Evolutionary conservation across 1,140 invertebrate genomes (phyloP), one percentile per base, ranked within the genome.

Genomic region (Saccostrea echinata): DNA sequence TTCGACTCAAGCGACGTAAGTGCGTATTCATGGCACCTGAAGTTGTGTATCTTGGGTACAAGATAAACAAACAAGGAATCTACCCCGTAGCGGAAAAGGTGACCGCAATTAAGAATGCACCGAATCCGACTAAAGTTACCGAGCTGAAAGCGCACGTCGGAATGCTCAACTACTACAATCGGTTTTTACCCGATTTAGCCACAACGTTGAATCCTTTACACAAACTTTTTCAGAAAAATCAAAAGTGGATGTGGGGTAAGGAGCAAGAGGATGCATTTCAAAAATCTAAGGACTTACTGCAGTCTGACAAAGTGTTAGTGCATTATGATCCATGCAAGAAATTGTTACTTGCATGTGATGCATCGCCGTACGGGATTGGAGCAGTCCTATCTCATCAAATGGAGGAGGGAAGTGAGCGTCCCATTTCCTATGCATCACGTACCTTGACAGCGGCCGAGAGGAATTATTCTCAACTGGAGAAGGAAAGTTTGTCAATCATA

Each of bases 381-480:
- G 95, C 94, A 1, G 93, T 95, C 9, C 87, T 96, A 0, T 92
- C 93, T 1, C 96, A 96, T 86, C 89, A 53, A 12, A 85, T 92
- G 35, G 55, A 91, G 21, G 92, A 95, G 89, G 93, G 93, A 16
- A 24, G 89, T 92, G 90, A 91, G 87, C 88, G 90, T 86, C 95
- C 95, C 3, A 94, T 96, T 35, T 94, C 93, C 8, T 96, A 95
- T 92, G 94, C 94, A 6, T 96, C 94, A 0, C 80, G 95, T 86
- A 93, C 93, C 1, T 86, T 96, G 24, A 92, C 90, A 30, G 51
- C 88, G 51, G 91, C 95, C 27, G 95, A 96, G 91, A 90, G 92
- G 88, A 95, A 95, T 18, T 96, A 96, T 90, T 91, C 93, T 24
- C 95, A 96, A 86, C 92, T 96, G 9, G 86, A 97, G 61, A 95